Evolutionary conservation across 2,888 invertebrate species (phyloP).

Genomic region (Eustalomyia histrio): DNA sequence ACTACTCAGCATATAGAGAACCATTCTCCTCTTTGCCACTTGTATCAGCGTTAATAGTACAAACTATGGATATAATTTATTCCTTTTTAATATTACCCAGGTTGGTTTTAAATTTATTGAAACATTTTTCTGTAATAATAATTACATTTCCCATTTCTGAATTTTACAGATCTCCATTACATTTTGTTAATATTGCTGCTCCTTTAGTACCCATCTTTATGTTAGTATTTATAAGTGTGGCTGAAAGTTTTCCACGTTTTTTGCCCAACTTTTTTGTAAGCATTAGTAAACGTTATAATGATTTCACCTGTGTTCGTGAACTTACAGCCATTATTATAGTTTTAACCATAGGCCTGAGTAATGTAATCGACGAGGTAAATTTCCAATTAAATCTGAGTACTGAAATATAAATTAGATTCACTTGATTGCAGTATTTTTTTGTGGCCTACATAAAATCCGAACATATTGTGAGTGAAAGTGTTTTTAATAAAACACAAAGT

Average conservation of each 20-base stretch:
- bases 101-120: conserved; percentile 71
- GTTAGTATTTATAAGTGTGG: conserved; percentile 78
- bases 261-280: conserved; percentile 80
- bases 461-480: conserved; percentile 72
- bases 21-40: conserved; percentile 84
- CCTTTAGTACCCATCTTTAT: conserved; percentile 76
- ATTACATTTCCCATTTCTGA: background rate
- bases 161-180: conserved; percentile 71
- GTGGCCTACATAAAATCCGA: conserved; percentile 69
- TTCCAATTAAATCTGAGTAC: background rate
- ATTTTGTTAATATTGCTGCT: conserved; percentile 75
- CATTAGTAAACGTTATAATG: conserved; percentile 82
- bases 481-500: conserved; percentile 66
- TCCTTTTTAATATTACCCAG: conserved; percentile 82
- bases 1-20: conserved; percentile 84
- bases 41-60: conserved; percentile 83
- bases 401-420: background rate
- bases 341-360: conserved; percentile 81
- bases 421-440: conserved; percentile 68
- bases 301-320: conserved; percentile 81
- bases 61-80: conserved; percentile 81
- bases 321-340: conserved; percentile 82
- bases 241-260: conserved; percentile 78
- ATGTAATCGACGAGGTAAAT: conserved; percentile 83
- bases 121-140: background rate